phyloP scores from a whole-genome alignment of 2,888 invertebrate genomes.

The Chirona hameri region DNA sequence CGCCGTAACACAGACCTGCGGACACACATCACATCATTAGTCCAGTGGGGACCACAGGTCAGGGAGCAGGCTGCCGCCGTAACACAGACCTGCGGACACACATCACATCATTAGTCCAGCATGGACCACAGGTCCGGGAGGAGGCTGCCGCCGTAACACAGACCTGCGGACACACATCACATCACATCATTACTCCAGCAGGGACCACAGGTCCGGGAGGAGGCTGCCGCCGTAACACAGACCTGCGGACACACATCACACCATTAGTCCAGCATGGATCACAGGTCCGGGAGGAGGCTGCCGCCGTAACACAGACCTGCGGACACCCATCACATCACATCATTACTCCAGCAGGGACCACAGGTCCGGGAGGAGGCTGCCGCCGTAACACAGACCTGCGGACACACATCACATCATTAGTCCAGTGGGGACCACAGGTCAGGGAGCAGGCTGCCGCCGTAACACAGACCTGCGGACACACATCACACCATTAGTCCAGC shows the following conservation, averaged over 20 bases:
- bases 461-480: not conserved
- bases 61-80: constrained; percentile 72
- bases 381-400: too few relatives aligned
- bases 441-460: constrained; percentile 75
- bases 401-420: too few relatives aligned
- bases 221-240: too few relatives aligned
- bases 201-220: too few relatives aligned
- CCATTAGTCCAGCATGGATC: too few relatives aligned
- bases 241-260: too few relatives aligned
- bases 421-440: constrained; percentile 89
- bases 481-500: too few relatives aligned
- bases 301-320: constrained; percentile 52
- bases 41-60: constrained; percentile 82
- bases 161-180: too few relatives aligned
- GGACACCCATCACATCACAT: too few relatives aligned
- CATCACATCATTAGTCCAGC: constrained; percentile 48
- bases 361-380: too few relatives aligned
- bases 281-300: constrained; percentile 82
- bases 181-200: too few relatives aligned
- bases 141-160: constrained; percentile 55
- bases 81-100: not conserved
- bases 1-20: constrained; percentile 88
- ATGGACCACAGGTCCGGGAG: constrained; percentile 91
- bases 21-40: constrained; percentile 38
- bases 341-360: too few relatives aligned